phyloP scores from a whole-genome alignment of 2,888 invertebrate species.

The Pachydiplax longipennis region DNA sequence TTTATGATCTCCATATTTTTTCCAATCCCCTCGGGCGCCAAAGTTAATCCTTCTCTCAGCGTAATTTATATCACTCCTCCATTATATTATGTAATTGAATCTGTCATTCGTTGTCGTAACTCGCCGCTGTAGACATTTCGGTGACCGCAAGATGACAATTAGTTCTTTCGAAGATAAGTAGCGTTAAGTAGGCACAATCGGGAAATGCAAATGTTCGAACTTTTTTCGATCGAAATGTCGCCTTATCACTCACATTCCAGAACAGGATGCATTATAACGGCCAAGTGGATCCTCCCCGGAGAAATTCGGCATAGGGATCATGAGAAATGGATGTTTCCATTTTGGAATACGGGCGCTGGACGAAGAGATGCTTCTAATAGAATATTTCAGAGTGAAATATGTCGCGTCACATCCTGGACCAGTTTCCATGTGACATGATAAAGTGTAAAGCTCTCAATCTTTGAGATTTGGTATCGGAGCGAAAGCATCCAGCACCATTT shows the following conservation, averaged over 20 bases:
- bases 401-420: neutral
- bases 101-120: neutral
- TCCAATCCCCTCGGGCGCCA: neutral
- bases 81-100: neutral
- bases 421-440: neutral
- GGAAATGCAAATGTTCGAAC: too few relatives aligned
- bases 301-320: too few relatives aligned
- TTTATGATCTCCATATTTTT: neutral
- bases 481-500: neutral
- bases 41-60: neutral
- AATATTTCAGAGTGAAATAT: neutral
- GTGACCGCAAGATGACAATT: neutral
- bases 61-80: neutral
- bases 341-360: too few relatives aligned
- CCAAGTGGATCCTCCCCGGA: too few relatives aligned
- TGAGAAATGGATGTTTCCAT: too few relatives aligned
- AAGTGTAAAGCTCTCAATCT: neutral
- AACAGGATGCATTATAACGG: too few relatives aligned
- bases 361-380: neutral
- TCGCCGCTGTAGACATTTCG: neutral
- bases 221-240: too few relatives aligned
- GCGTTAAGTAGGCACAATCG: neutral
- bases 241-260: too few relatives aligned
- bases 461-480: neutral
- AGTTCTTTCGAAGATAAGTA: neutral